Conservation (phyloP, 1,140 invertebrate species). For the Anoplophora glabripennis region DNA sequence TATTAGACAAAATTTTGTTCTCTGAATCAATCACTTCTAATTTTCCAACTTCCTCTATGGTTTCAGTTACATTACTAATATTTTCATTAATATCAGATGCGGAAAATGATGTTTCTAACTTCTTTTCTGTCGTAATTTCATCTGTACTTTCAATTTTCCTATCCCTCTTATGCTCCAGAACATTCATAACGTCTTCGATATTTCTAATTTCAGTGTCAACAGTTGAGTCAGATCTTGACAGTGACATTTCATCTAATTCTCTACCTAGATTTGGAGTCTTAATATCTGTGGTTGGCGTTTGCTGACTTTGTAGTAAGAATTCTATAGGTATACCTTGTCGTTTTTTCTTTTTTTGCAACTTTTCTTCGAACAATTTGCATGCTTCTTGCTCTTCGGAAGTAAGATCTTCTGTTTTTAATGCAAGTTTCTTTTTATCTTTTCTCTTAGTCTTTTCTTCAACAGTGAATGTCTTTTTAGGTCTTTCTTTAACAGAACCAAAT, state of each 20-base stretch:
- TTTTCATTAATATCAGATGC: too few species aligned
- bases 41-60: constrained; percentile 1
- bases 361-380: constrained; percentile 8
- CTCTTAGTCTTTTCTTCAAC: constrained; percentile 10
- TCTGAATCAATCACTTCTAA: not conserved
- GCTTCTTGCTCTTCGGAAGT: too few species aligned
- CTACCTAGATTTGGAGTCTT: constrained; percentile 21
- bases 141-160: constrained; percentile 13
- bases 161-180: constrained; percentile 24
- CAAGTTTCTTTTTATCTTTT: constrained; percentile 15
- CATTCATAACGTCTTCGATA: constrained; percentile 41
- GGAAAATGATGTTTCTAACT: too few species aligned
- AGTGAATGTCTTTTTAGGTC: constrained; percentile 30
- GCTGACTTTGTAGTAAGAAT: constrained; percentile 26
- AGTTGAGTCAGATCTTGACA: constrained; percentile 36
- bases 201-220: constrained; percentile 43
- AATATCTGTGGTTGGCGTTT: constrained; percentile 8
- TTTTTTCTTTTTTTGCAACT: constrained; percentile 31
- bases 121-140: constrained; percentile 1
- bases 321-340: constrained; percentile 31
- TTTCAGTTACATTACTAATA: constrained; percentile 2
- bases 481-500: constrained; percentile 47
- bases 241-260: constrained; percentile 26
- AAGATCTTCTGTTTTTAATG: constrained; percentile 2
- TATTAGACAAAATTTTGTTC: not conserved